phyloP scores from a whole-genome alignment of 1,140 invertebrate genomes.

The Leucophenga varia region DNA sequence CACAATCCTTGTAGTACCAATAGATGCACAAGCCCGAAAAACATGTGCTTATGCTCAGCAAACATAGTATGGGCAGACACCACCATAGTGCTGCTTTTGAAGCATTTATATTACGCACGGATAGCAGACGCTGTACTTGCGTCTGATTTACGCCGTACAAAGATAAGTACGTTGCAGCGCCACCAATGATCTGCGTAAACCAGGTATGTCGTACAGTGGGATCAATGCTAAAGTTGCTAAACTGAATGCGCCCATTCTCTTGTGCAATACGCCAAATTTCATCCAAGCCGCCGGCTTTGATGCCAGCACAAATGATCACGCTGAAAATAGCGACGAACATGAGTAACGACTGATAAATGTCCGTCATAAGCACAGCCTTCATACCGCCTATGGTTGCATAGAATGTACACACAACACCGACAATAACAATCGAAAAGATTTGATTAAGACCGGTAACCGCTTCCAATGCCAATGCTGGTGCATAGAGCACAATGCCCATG shows the following conservation, averaged over 20 bases:
- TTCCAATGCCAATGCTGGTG: conserved; percentile 85
- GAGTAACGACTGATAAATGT: conserved; percentile 78
- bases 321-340: conserved; percentile 77
- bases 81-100: conserved; percentile 69
- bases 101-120: conserved; percentile 68
- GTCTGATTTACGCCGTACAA: conserved; percentile 82
- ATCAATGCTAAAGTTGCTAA: conserved; percentile 64
- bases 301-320: conserved; percentile 71
- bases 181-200: conserved; percentile 72
- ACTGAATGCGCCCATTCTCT: conserved; percentile 65
- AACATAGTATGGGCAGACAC: conserved; percentile 69
- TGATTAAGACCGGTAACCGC: conserved; percentile 79
- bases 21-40: conserved; percentile 80
- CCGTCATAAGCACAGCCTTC: conserved; percentile 86
- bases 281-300: conserved; percentile 64
- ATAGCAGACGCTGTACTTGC: conserved; percentile 84
- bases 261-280: conserved; percentile 69
- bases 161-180: conserved; percentile 71
- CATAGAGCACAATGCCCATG: conserved; percentile 91
- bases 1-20: conserved; percentile 73
- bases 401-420: conserved; percentile 79
- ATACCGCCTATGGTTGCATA: conserved; percentile 87
- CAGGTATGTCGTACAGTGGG: conserved; percentile 74
- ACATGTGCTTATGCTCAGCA: conserved; percentile 69
- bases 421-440: conserved; percentile 73